Evolutionary conservation across 2,113 vertebrate genomes (phyloP), one percentile per base, ranked within the genome.

Genomic region (Chascanopsetta lugubris): DNA sequence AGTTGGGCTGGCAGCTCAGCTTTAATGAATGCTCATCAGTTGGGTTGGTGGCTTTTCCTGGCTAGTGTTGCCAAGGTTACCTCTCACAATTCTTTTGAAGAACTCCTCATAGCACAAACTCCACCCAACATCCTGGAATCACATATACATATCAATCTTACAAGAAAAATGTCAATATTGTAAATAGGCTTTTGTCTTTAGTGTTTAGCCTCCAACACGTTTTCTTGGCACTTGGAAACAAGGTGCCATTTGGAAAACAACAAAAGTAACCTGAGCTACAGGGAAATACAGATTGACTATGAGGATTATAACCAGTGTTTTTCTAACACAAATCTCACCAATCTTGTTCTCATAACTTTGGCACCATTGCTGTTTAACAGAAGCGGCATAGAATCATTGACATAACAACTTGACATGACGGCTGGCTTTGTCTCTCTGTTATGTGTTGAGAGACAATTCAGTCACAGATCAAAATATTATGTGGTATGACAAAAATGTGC

Each of bases 371-470:
- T 27, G 47, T n/a, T 67, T 20, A 59, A 58, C 53, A 60, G 15
- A 61, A 56, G 8, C 17, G 48, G 49, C 53, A 61, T 15, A 20
- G 47, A 25, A 36, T 43, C 27, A 61, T n/a, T 27, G 20, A 38
- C 24, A 40, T 15, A 2, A 5, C 17, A 8, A 49, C 13, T 8
- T 26, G 10, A 24, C 27, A 27, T 34, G 15, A 29, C 4, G 18
- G n/a, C n/a, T 26, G 15, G 53, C 17, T n/a, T n/a, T 21, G 29
- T 8, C 13, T 20, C 22, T 50, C 43, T 21, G 56, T 67, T 30
- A 55, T 75, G 43, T 47, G 8, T n/a, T 42, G 32, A 45, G 18
- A 66, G 61, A 67, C 30, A 10, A 29, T 61, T 72, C 62, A 65
- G 48, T 69, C 34, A 15, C 34, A 36, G 15, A 13, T 36, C 34